Evolutionary conservation across 2,888 invertebrate genomes (phyloP).

Genomic region (Phyllotreta striolata): DNA sequence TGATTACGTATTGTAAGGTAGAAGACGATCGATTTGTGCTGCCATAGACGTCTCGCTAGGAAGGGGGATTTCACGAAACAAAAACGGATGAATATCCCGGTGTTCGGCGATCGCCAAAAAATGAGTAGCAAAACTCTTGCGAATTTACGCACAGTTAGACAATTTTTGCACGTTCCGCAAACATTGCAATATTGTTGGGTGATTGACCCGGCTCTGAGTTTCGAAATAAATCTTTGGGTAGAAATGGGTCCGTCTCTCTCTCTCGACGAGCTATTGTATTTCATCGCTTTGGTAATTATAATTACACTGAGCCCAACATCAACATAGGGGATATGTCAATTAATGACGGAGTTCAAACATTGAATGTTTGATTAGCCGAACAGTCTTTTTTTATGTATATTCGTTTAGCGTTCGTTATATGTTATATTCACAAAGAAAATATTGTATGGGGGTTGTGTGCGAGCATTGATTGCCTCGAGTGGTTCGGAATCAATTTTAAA

Average conservation of each 20-base stretch:
- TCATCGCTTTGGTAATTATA: constrained; percentile 13
- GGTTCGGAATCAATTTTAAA: no score
- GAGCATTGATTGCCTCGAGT: not conserved
- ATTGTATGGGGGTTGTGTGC: constrained; percentile 2
- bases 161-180: no score
- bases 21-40: no score
- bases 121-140: not conserved
- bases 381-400: constrained; percentile 6
- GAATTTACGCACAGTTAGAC: no score
- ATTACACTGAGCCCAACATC: constrained; percentile 14
- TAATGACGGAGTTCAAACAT: constrained; percentile 14
- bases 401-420: not conserved
- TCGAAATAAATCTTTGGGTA: constrained; percentile 14
- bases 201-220: not conserved
- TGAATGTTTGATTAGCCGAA: constrained; percentile 15
- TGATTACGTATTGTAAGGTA: no score
- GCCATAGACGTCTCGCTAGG: no score
- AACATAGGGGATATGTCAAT: constrained; percentile 19
- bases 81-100: constrained; percentile 2
- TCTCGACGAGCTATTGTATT: constrained; percentile 12
- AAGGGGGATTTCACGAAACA: not conserved
- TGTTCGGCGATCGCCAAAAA: not conserved
- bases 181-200: no score
- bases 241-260: constrained; percentile 11
- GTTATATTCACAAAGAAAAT: constrained; percentile 12